These are phyloP conservation scores for Pristionchus fissidentatus DNA, from an alignment of 2,888 invertebrate genomes.

Conservation along the genomic window DNA sequence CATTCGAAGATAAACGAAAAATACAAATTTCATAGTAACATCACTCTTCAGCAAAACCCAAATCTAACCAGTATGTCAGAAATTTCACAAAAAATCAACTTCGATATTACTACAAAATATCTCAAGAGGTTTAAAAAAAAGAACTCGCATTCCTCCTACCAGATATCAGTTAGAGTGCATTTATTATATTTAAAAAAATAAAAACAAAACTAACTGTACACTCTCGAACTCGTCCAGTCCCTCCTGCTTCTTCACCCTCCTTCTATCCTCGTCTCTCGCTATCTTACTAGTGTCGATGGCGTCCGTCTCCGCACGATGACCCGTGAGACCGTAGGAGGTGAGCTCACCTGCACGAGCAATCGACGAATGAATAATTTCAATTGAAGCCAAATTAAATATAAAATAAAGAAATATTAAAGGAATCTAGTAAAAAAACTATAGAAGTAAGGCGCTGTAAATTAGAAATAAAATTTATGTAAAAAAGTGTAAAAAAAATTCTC, in stretches of 20 bases:
- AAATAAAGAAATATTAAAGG: not conserved
- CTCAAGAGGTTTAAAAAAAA: too few species aligned
- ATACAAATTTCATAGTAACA: too few species aligned
- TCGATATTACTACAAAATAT: too few species aligned
- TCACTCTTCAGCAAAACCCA: too few species aligned
- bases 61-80: too few species aligned
- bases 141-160: too few species aligned
- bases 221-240: constrained; percentile 51
- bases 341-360: constrained; percentile 54
- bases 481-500: too few species aligned
- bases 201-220: constrained; percentile 22
- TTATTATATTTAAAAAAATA: not conserved
- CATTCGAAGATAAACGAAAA: too few species aligned
- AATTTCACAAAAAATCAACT: too few species aligned
- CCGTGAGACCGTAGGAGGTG: constrained; percentile 70
- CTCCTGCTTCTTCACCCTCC: constrained; percentile 52
- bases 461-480: too few species aligned
- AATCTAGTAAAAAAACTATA: not conserved
- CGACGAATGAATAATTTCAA: not conserved
- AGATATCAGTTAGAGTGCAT: not conserved
- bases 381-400: not conserved
- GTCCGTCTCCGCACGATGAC: constrained; percentile 70
- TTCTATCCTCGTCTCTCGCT: constrained; percentile 49
- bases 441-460: not conserved
- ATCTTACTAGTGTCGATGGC: constrained; percentile 62